Evolutionary conservation across 2,113 vertebrate species (phyloP).

Genomic region (Lophura nycthemera): DNA sequence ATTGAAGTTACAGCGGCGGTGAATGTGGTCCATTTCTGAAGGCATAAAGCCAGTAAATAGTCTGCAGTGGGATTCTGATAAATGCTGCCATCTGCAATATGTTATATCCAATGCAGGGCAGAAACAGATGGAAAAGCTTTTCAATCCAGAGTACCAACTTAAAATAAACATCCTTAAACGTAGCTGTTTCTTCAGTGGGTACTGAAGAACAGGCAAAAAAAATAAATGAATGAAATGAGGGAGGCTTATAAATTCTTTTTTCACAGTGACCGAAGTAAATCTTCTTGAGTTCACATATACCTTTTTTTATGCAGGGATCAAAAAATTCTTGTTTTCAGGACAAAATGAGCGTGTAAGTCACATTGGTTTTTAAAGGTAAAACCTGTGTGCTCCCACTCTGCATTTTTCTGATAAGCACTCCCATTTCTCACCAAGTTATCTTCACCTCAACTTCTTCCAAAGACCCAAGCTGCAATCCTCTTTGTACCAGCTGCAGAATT

Average conservation of each 20-base stretch:
- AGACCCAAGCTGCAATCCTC: neutral
- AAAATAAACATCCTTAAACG: slow-evolving; percentile 66
- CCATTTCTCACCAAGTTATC: neutral
- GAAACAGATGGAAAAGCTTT: slow-evolving; percentile 68
- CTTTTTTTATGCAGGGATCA: neutral
- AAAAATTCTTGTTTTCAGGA: slow-evolving; percentile 23
- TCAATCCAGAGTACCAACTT: slow-evolving; percentile 54
- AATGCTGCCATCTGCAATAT: slow-evolving; percentile 69
- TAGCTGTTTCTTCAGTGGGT: slow-evolving; percentile 32
- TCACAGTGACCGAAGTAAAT: slow-evolving; percentile 29
- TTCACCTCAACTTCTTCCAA: neutral
- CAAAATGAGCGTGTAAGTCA: slow-evolving; percentile 1
- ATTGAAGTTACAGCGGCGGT: neutral
- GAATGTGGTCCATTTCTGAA: neutral
- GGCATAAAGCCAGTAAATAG: slow-evolving; percentile 54
- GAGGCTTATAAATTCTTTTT: slow-evolving; percentile 25
- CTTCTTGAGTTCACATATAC: slow-evolving; percentile 3
- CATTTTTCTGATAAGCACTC: neutral
- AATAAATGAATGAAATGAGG: slow-evolving; percentile 49
- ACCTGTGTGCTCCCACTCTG: neutral
- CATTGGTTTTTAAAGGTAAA: neutral
- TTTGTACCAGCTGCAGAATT: neutral
- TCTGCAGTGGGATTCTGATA: slow-evolving; percentile 57
- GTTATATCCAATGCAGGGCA: slow-evolving; percentile 51
- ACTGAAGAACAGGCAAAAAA: slow-evolving; percentile 33